Evolutionary conservation across 2,797 vertebrate genomes (phyloP).

Genomic region (Ctenopoma kingsleyae): DNA sequence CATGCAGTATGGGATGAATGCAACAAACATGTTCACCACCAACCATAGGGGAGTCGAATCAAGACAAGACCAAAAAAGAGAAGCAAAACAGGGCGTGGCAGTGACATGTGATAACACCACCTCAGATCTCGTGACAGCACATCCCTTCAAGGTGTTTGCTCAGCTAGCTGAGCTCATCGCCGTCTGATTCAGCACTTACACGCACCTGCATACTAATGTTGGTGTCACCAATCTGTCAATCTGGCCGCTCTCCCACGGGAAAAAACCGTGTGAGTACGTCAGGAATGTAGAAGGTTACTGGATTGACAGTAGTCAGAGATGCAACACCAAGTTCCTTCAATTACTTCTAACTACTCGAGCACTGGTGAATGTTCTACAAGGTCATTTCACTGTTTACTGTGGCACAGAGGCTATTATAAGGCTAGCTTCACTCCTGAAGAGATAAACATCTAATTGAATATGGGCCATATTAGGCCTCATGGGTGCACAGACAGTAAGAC

Average conservation of each 20-base stretch:
- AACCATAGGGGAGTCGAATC: slow-evolving; percentile 60
- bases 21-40: slow-evolving; percentile 80
- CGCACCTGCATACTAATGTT: slow-evolving; percentile 74
- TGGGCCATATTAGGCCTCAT: not conserved
- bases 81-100: slow-evolving; percentile 48
- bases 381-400: slow-evolving; percentile 19
- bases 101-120: slow-evolving; percentile 54
- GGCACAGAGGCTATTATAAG: not conserved
- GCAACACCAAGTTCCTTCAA: slow-evolving; percentile 42
- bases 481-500: slow-evolving; percentile 24
- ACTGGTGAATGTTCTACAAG: slow-evolving; percentile 29
- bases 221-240: slow-evolving; percentile 82
- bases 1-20: slow-evolving; percentile 83
- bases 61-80: slow-evolving; percentile 46
- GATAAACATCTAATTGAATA: slow-evolving; percentile 35
- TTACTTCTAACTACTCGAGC: slow-evolving; percentile 25
- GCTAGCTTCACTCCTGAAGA: slow-evolving; percentile 13
- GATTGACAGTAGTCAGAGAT: slow-evolving; percentile 53
- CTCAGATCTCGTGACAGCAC: slow-evolving; percentile 72
- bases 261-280: slow-evolving; percentile 48
- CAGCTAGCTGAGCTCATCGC: slow-evolving; percentile 64
- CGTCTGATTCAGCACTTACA: slow-evolving; percentile 72
- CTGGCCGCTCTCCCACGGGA: slow-evolving; percentile 60
- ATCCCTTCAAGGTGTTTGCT: slow-evolving; percentile 73
- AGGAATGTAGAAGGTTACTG: slow-evolving; percentile 54